Conservation (phyloP, 2,113 vertebrate species). For the Malurus alboscapulatus region DNA sequence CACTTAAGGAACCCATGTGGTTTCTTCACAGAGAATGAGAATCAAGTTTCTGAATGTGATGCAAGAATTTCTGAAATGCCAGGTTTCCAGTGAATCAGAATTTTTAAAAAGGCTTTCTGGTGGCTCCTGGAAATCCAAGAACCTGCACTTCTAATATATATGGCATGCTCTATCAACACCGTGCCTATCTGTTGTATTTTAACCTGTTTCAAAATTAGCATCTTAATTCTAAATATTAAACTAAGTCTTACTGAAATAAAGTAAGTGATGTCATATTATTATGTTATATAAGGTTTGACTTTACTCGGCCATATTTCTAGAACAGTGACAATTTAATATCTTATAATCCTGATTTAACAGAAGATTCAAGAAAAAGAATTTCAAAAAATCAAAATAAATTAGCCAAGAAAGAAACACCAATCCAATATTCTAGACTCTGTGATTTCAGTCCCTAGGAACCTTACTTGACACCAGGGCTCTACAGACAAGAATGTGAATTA, state of each 20-base stretch:
- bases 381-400: background rate
- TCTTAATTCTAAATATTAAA: background rate
- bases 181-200: background rate
- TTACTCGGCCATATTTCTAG: background rate
- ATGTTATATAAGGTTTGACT: background rate
- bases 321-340: background rate
- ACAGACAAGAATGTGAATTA: background rate
- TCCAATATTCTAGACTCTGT: background rate
- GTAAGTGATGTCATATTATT: background rate
- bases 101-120: background rate
- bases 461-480: background rate
- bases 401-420: background rate
- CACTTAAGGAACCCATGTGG: background rate
- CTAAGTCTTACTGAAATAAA: background rate
- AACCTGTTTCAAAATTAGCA: background rate
- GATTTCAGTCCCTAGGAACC: background rate
- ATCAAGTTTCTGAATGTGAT: background rate
- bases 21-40: background rate
- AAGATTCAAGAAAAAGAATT: background rate
- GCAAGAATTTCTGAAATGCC: background rate
- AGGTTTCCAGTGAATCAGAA: background rate
- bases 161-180: background rate
- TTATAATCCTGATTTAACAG: background rate
- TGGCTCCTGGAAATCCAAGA: background rate
- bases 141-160: background rate